Evolutionary conservation across 1,140 invertebrate genomes (phyloP).

Genomic region (Macrostomum lignano): DNA sequence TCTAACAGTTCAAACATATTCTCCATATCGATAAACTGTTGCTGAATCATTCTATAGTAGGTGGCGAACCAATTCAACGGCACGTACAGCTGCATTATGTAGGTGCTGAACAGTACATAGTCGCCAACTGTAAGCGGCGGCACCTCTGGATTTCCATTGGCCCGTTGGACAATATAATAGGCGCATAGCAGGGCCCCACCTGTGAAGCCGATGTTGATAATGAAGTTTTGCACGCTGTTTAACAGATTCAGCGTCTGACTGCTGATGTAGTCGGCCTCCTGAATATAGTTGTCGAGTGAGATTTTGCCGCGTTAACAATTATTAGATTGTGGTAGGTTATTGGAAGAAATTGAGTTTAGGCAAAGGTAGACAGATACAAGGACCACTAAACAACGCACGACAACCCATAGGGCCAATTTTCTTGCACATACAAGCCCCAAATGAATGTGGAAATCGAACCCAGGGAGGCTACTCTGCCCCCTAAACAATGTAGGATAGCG

Average conservation of each 20-base stretch:
- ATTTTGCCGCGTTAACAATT: too few species aligned
- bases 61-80: slow-evolving; percentile 89
- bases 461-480: too few species aligned
- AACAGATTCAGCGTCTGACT: slow-evolving; percentile 54
- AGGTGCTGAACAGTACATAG: slow-evolving; percentile 70
- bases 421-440: too few species aligned
- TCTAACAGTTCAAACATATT: slow-evolving; percentile 85
- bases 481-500: too few species aligned
- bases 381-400: too few species aligned
- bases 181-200: slow-evolving; percentile 59
- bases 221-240: slow-evolving; percentile 58
- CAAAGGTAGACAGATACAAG: too few species aligned
- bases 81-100: slow-evolving; percentile 76
- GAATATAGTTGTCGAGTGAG: too few species aligned
- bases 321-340: too few species aligned
- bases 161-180: slow-evolving; percentile 41
- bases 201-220: slow-evolving; percentile 54
- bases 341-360: too few species aligned
- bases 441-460: too few species aligned
- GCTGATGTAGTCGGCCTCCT: slow-evolving; percentile 57
- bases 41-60: slow-evolving; percentile 86
- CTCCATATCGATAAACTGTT: slow-evolving; percentile 93
- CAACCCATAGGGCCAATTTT: too few species aligned
- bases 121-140: slow-evolving; percentile 45
- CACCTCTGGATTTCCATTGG: slow-evolving; percentile 28